A percentile compares a stretch with the other conserved stretches of the same genome.
Evolutionary conservation across 1,140 invertebrate species (phyloP).

Genomic region (Vanessa tameamea): DNA sequence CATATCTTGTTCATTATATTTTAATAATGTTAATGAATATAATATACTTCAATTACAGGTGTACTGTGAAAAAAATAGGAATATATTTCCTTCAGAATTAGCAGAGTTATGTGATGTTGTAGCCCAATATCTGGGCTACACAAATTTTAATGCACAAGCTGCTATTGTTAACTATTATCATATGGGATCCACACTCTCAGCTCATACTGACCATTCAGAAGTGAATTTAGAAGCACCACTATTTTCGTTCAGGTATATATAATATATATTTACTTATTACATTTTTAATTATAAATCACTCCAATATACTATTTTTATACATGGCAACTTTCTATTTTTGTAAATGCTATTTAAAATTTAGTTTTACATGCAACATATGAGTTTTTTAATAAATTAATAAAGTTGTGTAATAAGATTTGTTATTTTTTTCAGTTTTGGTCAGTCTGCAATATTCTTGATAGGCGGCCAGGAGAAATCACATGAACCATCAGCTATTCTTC

Average conservation of each 20-base stretch:
- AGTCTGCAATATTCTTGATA: constrained; percentile 92
- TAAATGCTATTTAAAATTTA: too few species aligned
- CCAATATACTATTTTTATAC: too few species aligned
- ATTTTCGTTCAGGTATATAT: constrained; percentile 88
- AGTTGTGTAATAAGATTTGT: neutral
- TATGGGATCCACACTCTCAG: constrained; percentile 92
- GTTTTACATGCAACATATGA: neutral
- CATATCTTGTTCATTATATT: too few species aligned
- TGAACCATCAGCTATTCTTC: constrained; percentile 84
- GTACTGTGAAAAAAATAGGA: constrained; percentile 85
- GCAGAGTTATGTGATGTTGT: constrained; percentile 83
- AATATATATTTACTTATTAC: neutral
- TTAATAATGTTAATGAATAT: too few species aligned
- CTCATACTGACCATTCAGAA: constrained; percentile 96
- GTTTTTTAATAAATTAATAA: neutral
- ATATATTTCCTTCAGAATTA: constrained; percentile 88
- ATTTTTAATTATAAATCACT: too few species aligned
- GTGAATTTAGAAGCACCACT: constrained; percentile 90
- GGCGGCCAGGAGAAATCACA: constrained; percentile 86
- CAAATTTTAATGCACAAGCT: constrained; percentile 89
- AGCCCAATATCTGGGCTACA: constrained; percentile 83
- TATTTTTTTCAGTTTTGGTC: constrained; percentile 88
- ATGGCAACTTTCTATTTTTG: too few species aligned
- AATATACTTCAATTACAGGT: constrained; percentile 71
- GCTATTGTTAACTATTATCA: constrained; percentile 98